A percentile compares a stretch with the other conserved stretches of the same genome.
phyloP scores from a whole-genome alignment of 2,888 invertebrate species.

The Drosophila anomelani region DNA sequence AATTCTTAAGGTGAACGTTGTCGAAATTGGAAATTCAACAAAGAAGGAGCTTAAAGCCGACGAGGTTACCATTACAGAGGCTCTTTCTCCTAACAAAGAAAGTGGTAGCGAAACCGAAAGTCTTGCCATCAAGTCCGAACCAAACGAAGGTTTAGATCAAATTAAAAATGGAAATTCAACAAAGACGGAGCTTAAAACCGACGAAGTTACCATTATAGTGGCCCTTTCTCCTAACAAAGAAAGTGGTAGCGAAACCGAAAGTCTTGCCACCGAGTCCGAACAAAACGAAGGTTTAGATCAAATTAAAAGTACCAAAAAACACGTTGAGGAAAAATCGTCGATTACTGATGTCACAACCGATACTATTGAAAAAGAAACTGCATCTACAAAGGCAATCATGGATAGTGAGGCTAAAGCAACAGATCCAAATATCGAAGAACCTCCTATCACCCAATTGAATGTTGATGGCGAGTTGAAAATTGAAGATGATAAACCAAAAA shows the following conservation, averaged over 20 bases:
- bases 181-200: conserved; percentile 4
- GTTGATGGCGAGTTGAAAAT: background rate
- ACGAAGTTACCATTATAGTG: background rate
- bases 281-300: background rate
- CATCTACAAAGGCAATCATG: background rate
- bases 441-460: background rate
- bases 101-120: background rate
- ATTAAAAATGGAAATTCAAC: conserved; percentile 6
- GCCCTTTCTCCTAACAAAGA: background rate
- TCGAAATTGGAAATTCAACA: conserved; percentile 7
- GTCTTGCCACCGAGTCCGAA: background rate
- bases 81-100: background rate
- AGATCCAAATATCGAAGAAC: background rate
- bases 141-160: background rate
- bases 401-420: background rate
- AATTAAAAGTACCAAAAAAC: background rate
- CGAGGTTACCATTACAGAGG: background rate
- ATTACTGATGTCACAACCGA: background rate
- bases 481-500: background rate
- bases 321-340: background rate
- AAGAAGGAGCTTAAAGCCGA: conserved; percentile 5
- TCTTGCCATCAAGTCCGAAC: background rate
- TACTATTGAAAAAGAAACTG: background rate
- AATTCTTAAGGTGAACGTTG: conserved; percentile 16
- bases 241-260: background rate